Evolutionary conservation across 2,797 vertebrate genomes (phyloP).

Genomic region (Anomalospiza imberbis): DNA sequence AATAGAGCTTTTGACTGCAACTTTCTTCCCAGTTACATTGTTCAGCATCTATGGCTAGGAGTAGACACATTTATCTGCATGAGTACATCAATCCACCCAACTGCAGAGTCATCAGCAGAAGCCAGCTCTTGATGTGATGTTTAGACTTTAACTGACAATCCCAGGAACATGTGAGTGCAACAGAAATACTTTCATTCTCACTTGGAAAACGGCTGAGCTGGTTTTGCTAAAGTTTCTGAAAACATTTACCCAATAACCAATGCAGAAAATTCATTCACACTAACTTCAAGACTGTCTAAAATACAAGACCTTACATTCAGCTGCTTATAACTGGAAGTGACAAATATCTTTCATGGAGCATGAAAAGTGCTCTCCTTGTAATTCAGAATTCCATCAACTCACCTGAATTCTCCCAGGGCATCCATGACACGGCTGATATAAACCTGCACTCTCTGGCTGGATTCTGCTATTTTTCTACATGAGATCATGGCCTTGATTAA

Average conservation of each 20-base stretch:
- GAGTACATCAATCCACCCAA: background rate
- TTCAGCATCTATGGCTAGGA: background rate
- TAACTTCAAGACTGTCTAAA: background rate
- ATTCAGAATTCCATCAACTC: constrained; percentile 41
- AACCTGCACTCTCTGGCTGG: constrained; percentile 84
- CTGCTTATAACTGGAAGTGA: background rate
- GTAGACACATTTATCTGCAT: background rate
- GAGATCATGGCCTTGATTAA: constrained; percentile 83
- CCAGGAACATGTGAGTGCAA: background rate
- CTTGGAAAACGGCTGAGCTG: background rate
- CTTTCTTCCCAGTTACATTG: background rate
- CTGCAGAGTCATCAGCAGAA: background rate
- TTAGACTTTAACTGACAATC: background rate
- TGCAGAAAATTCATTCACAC: background rate
- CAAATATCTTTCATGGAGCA: background rate
- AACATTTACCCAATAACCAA: background rate
- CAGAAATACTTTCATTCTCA: background rate
- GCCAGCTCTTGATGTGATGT: background rate
- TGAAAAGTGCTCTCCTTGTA: constrained; percentile 1
- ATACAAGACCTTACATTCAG: background rate
- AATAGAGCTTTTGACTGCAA: background rate
- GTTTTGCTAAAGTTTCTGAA: background rate
- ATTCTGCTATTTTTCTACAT: constrained; percentile 86
- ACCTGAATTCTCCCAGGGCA: constrained; percentile 87
- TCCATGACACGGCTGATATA: constrained; percentile 86